Conservation (phyloP, 1,140 invertebrate genomes). For the Drosophila repleta region DNA sequence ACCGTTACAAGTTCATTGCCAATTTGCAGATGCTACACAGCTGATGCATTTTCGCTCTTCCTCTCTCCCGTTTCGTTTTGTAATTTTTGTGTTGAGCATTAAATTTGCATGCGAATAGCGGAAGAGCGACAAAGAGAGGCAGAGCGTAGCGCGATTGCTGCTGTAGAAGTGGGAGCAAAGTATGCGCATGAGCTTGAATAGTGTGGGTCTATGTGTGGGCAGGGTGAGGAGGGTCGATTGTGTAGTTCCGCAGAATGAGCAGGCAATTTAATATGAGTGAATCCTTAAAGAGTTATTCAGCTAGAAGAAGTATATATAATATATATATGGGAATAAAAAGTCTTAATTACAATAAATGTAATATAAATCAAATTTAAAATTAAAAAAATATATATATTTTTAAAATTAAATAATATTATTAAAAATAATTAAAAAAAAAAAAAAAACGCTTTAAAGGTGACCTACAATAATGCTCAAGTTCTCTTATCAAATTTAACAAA, state of each 20-base stretch:
- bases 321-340: too few species aligned
- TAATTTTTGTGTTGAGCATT: slow-evolving; percentile 30
- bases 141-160: not conserved
- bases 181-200: slow-evolving; percentile 31
- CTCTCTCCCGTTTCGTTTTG: not conserved
- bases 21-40: slow-evolving; percentile 40
- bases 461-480: slow-evolving; percentile 6
- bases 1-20: slow-evolving; percentile 63
- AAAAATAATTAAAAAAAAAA: not conserved
- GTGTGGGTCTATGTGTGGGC: not conserved
- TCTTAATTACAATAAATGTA: too few species aligned
- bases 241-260: too few species aligned
- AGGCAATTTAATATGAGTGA: too few species aligned
- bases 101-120: slow-evolving; percentile 7
- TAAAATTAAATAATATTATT: not conserved
- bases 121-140: slow-evolving; percentile 22
- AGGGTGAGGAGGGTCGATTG: too few species aligned
- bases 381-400: too few species aligned
- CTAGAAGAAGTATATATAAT: too few species aligned
- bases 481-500: slow-evolving; percentile 18
- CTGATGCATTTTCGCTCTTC: slow-evolving; percentile 6
- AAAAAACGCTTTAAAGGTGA: slow-evolving; percentile 21
- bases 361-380: too few species aligned
- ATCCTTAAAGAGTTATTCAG: too few species aligned
- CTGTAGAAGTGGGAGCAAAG: not conserved